phyloP scores from a whole-genome alignment of 2,113 vertebrate genomes.

The Stomatorhinus ivindoensis region DNA sequence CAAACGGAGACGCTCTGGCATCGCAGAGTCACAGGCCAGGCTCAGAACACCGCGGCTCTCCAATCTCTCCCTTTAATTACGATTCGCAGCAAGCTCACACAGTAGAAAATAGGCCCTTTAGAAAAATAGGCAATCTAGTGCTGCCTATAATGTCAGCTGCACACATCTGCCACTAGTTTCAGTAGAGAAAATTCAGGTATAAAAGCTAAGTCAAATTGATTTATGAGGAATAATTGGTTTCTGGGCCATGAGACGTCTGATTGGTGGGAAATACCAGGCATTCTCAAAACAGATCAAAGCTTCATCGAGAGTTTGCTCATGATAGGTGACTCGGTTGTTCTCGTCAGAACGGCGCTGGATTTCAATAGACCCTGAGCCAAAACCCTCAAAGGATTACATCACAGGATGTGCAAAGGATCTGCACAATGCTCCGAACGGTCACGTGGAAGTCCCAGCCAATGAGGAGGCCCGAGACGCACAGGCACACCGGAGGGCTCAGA shows the following conservation, averaged over 20 bases:
- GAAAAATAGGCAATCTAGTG: conserved; percentile 1
- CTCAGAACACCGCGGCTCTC: not conserved
- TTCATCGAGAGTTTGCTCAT: not conserved
- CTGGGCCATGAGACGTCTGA: not conserved
- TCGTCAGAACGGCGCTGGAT: not conserved
- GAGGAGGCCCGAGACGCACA: not conserved
- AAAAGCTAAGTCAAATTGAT: not conserved
- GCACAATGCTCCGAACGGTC: not conserved
- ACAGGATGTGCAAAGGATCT: not conserved
- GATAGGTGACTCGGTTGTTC: not conserved
- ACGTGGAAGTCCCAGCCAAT: not conserved
- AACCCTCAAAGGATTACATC: not conserved
- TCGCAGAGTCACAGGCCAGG: not conserved
- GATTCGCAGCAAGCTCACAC: conserved; percentile 5
- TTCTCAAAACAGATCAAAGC: not conserved
- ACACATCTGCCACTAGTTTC: not conserved
- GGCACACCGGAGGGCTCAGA: not conserved
- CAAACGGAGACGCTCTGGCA: conserved; percentile 22
- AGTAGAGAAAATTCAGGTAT: not conserved
- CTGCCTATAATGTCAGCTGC: not conserved
- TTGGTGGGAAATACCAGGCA: not conserved
- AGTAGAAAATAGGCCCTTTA: conserved; percentile 2
- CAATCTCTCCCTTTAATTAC: conserved; percentile 30
- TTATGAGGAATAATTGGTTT: conserved; percentile 5
- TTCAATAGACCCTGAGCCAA: not conserved